A percentile compares a stretch with the other conserved stretches of the same genome.
Evolutionary conservation across 2,888 invertebrate species (phyloP).

Genomic region (Folsomia manolachei): DNA sequence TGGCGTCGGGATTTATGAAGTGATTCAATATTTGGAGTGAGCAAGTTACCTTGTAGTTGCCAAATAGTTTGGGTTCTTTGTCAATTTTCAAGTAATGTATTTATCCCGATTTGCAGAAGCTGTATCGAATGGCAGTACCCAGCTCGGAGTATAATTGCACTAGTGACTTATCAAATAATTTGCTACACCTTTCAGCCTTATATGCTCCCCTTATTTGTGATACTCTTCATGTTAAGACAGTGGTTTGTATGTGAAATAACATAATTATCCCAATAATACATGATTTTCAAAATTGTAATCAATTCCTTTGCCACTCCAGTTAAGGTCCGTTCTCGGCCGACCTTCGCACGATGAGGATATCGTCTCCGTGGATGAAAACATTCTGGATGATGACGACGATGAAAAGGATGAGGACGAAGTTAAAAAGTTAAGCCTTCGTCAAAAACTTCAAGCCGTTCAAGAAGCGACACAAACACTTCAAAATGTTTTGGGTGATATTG

Average conservation of each 20-base stretch:
- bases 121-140: conserved; percentile 97
- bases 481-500: conserved; percentile 89
- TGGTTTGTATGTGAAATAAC: conserved; percentile 60
- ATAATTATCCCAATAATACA: too few relatives aligned
- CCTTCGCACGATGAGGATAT: conserved; percentile 47
- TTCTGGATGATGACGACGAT: conserved; percentile 81
- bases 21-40: conserved; percentile 87
- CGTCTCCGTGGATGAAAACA: conserved; percentile 52
- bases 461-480: conserved; percentile 97
- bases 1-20: conserved; percentile 81
- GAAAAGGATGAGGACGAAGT: conserved; percentile 81
- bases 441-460: conserved; percentile 89
- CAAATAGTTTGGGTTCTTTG: too few relatives aligned
- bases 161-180: conserved; percentile 78
- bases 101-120: conserved; percentile 63
- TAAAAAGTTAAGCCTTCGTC: conserved; percentile 92
- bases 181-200: conserved; percentile 94
- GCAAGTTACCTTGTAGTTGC: conserved; percentile 51
- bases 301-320: not conserved
- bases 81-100: not conserved
- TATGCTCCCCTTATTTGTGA: conserved; percentile 81
- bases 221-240: conserved; percentile 76
- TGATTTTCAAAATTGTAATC: conserved; percentile 1
- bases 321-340: conserved; percentile 50
- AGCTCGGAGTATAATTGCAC: conserved; percentile 75